phyloP scores from a whole-genome alignment of 23 tunicate species.

The Ascidia mentula region DNA sequence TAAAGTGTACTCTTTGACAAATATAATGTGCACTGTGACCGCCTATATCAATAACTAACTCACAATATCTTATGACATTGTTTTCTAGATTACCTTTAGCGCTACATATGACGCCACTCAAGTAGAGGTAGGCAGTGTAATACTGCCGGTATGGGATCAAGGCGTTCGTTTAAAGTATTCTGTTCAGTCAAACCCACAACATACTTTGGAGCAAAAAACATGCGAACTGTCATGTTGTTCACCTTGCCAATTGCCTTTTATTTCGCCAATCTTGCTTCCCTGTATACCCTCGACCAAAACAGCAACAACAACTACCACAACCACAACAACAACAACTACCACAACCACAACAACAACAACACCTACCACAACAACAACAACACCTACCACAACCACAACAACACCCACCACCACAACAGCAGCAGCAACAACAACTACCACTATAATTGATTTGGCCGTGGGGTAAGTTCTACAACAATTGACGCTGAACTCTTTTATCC shows the following conservation, averaged over 20 bases:
- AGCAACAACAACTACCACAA: background rate
- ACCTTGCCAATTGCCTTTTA: background rate
- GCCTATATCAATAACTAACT: too few species aligned
- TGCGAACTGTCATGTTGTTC: background rate
- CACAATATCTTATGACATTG: too few species aligned
- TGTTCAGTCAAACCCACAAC: background rate
- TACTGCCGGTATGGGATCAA: background rate
- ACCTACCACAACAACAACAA: background rate
- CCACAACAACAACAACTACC: background rate
- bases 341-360: background rate
- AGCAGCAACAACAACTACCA: background rate
- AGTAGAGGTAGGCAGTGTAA: background rate
- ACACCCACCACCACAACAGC: background rate
- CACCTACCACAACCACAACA: background rate
- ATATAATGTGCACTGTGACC: too few species aligned
- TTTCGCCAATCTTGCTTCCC: background rate
- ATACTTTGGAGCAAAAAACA: background rate
- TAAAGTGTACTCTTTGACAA: too few species aligned
- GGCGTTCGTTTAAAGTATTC: background rate
- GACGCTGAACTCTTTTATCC: too few species aligned
- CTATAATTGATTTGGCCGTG: too few species aligned
- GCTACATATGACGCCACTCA: background rate
- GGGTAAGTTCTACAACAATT: too few species aligned
- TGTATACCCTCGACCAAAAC: background rate
- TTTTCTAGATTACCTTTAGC: background rate